Base-by-base conservation (phyloP, 2,888 invertebrate species). In the Drosophila diplacantha region DNA sequence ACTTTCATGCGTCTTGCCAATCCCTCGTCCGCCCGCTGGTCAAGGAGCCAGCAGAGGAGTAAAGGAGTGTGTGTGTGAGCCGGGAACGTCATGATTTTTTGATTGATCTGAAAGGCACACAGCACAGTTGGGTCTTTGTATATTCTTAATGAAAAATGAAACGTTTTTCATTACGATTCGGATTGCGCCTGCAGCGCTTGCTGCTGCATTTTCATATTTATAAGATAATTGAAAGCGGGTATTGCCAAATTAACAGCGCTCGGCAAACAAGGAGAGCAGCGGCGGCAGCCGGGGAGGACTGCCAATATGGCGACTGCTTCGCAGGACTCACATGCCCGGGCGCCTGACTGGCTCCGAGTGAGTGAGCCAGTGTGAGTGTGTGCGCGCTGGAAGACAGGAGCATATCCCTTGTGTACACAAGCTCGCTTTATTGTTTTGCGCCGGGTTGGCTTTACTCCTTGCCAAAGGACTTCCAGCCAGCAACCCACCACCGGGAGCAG, bases 191-290 rank as follows among this genome's bases (percentile, higher is more conserved):
- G 70, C 61, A 76, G 84, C 78, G 76, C 71, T 81, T 81, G 73
- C 78, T 75, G 73, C 79, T 84, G 84, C 83, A 82, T 80, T 86
- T 86, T 85, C 86, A 86, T 85, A 85, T 85, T 85, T 85, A 85
- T 85, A 85, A 86, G 86, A 85, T 85, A 85, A 85, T 85, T 85
- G 85, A 86, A 86, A 86, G 86, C 85, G 86, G 86, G 86, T 85
- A 85, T 85, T 85, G 85, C 86, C 86, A 85, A 85, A 85, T 85
- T 85, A 85, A 85, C 85, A 84, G 75, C 80, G 83, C 81, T 85
- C 68, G 64, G 80, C 74, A 85, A 86, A 85, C 85, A 86, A 74
- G 52, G 61, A 46, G 54, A 32, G 41, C 22, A 20, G 39, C 39
- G 84, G 39, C 20, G 7, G 84, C 74, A 75, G 69, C 29, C 49